Evolutionary conservation across 1,140 invertebrate genomes (phyloP).

Genomic region (Coboldia fuscipes): DNA sequence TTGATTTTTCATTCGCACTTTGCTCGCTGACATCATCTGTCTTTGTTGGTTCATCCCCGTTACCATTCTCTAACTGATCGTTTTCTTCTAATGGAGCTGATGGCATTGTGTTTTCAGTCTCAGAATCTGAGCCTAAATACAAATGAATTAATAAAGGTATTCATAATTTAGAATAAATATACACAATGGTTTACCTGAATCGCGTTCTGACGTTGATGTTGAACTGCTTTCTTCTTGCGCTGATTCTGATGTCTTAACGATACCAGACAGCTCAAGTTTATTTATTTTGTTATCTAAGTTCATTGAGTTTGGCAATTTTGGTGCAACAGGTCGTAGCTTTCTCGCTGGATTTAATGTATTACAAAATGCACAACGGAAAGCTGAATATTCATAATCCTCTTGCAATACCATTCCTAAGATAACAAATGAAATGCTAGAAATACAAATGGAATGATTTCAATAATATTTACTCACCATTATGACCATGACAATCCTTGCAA

Average conservation of each 20-base stretch:
- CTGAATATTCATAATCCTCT: constrained; percentile 91
- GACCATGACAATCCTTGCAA: constrained; percentile 69
- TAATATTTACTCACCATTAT: constrained; percentile 47
- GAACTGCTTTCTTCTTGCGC: neutral
- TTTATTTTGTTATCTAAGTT: too few species aligned
- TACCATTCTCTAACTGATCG: neutral
- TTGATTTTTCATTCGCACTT: neutral
- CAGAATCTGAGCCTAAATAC: neutral
- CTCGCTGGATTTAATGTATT: constrained; percentile 58
- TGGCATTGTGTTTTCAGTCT: neutral
- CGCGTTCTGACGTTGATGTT: neutral
- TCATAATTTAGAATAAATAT: neutral
- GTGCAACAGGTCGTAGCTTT: constrained; percentile 58
- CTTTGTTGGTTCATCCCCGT: neutral
- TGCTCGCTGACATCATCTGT: neutral
- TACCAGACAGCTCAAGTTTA: too few species aligned
- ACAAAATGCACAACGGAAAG: constrained; percentile 79
- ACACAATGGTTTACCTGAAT: neutral
- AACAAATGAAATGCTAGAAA: neutral
- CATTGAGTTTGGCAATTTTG: constrained; percentile 16
- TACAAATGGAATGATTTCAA: neutral
- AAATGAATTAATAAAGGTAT: neutral
- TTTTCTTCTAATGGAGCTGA: neutral
- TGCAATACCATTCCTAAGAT: constrained; percentile 69
- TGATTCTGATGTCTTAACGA: too few species aligned